Base-by-base conservation (phyloP, 2,113 vertebrate species). In the Xiphophorus hellerii region DNA sequence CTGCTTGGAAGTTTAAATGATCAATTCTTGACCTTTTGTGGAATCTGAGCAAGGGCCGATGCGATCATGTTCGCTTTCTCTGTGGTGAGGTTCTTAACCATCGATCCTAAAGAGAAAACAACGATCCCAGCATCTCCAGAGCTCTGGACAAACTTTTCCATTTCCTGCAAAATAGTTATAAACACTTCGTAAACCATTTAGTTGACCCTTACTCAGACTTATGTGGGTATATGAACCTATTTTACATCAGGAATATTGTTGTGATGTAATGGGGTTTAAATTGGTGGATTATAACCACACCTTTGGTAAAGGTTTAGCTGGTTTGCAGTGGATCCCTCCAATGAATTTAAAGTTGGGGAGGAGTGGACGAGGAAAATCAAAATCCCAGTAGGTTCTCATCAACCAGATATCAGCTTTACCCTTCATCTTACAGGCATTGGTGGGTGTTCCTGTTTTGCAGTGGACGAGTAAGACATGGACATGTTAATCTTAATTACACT, bases 291-390 rank as follows among this genome's bases (percentile, higher is more conserved):
- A 42, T n/a, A 69, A 12, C 0, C 27, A 2, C 58, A 88, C 86
- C 82, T 84, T 17, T 75, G 96, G 95, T 86, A 98, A 84, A 0
- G 95, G 94, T 74, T 97, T 97, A 76, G 96, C 95, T 37, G 96
- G 96, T 85, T 89, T 93, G 73, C 96, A 98, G 28, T 98, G 97
- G 76, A 98, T 87, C 78, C 97, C 97, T 85, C 97, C 97, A 12
- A 98, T 94, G 66, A 94, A 97, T 77, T 96, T 95, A 76, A 98
- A 98, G 88, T 98, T 98, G 11, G 96, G 97, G 63, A 97, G 93
- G 48, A 95, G 91, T 69, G 97, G 97, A 2, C 94, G 94, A 70
- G 97, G 96, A 86, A 96, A 98, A 77, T 96, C 96, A 78, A 98
- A 95, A 84, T 98, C 97, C 97, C 97, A 98, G 69, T 96, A 97